Evolutionary conservation across 1,140 invertebrate species (phyloP), one percentile per base, ranked within the genome.

Genomic region (Bombus picipes): DNA sequence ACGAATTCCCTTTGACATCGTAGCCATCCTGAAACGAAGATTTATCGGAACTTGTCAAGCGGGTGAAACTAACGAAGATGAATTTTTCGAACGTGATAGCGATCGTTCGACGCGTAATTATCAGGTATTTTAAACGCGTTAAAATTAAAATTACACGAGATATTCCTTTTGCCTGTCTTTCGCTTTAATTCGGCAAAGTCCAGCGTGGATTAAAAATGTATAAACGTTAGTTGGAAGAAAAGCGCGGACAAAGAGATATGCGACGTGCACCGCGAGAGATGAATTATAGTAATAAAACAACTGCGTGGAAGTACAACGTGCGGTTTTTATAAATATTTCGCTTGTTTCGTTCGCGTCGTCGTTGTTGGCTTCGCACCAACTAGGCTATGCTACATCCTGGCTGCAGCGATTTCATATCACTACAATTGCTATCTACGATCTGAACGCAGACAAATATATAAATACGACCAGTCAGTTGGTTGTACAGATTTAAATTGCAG

Each of bases 261-360:
- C 70, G 62, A 65, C 65, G 74, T 37, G 59, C 47, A 18, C 43
- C 62, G 68, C 83, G 91, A 92, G 92, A 93, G 92, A 93, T 88
- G 90, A 87, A 94, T 93, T 89, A 87, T 83, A 70, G 89, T 71
- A 92, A 93, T 93, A 93, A 94, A 94, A 91, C 90, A 92, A 91
- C 86, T 79, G 86, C 86, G 86, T 62, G 71, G 59, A 87, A 83
- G 85, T 87, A 89, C 92, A 92, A 93, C 92, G 90, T 90, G 92
- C 87, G 92, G 92, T 85, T 85, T 90, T 93, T 92, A 93, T 93
- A 92, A 93, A 93, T 91, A 92, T 92, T 93, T 92, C 87, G 87
- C 89, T 92, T 91, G 92, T 93, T 92, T 91, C 89, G 89, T 90
- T 90, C 88, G 90, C 91, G 88, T 90, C 88, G 86, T 87, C 89